phyloP scores from a whole-genome alignment of 1,140 invertebrate species.

The Rhagoletis zephyria region DNA sequence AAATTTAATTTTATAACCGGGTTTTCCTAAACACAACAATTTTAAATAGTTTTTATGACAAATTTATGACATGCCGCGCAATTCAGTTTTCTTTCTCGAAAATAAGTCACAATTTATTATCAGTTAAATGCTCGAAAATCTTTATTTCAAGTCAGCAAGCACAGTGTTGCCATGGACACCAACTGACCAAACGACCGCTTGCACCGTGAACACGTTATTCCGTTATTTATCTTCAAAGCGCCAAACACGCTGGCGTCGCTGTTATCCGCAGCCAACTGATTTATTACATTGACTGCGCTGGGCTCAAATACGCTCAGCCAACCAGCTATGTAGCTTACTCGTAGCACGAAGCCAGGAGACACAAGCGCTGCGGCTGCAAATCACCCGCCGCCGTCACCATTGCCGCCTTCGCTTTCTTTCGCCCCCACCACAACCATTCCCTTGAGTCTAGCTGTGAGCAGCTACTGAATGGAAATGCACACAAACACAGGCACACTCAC shows the following conservation, averaged over 20 bases:
- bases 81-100: not conserved
- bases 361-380: slow-evolving; percentile 2
- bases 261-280: slow-evolving; percentile 46
- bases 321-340: too few species aligned
- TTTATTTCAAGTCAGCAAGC: not conserved
- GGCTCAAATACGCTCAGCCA: slow-evolving; percentile 37
- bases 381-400: not conserved
- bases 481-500: not conserved
- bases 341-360: not conserved
- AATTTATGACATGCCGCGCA: not conserved
- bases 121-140: not conserved
- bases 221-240: not conserved
- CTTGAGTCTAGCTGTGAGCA: not conserved
- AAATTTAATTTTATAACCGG: not conserved
- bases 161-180: not conserved
- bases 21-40: too few species aligned
- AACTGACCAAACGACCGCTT: slow-evolving; percentile 49
- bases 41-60: not conserved
- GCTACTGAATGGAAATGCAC: slow-evolving; percentile 40
- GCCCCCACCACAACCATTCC: not conserved
- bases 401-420: not conserved
- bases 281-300: slow-evolving; percentile 46
- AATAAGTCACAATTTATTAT: not conserved
- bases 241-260: slow-evolving; percentile 44
- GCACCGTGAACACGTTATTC: slow-evolving; percentile 24